Percentiles rank a stretch among this genome's conserved stretches.
phyloP scores from a whole-genome alignment of 2,113 vertebrate genomes.

The Sebastes schlegelii region DNA sequence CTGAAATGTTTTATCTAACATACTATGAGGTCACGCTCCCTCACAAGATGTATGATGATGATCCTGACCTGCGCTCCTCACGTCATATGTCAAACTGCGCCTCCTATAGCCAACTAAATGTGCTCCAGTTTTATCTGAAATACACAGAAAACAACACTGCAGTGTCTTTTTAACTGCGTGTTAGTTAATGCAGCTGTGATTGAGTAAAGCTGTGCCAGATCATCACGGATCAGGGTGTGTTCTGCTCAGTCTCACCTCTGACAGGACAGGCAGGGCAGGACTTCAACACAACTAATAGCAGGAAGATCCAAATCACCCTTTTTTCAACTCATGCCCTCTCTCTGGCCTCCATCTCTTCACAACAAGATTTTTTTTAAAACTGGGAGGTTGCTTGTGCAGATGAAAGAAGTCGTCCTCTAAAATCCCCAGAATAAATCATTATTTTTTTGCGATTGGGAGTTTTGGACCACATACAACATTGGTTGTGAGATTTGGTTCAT shows the following conservation, averaged over 20 bases:
- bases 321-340: background rate
- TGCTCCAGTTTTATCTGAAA: background rate
- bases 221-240: constrained; percentile 22
- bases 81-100: constrained; percentile 40
- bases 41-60: constrained; percentile 25
- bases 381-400: constrained; percentile 8
- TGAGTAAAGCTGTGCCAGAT: constrained; percentile 1
- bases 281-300: constrained; percentile 9
- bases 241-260: constrained; percentile 35
- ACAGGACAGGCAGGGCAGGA: background rate
- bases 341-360: background rate
- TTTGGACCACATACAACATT: background rate
- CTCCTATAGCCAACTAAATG: constrained; percentile 32
- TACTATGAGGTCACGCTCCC: background rate
- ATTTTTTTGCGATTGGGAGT: background rate
- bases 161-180: background rate
- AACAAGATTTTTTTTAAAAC: background rate
- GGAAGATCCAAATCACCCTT: constrained; percentile 11
- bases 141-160: background rate
- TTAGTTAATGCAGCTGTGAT: constrained; percentile 21
- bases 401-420: constrained; percentile 34
- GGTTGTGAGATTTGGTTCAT: constrained; percentile 21
- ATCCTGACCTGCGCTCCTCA: constrained; percentile 9
- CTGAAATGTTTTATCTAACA: constrained; percentile 34
- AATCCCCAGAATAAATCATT: constrained; percentile 19